A percentile compares a stretch with the other conserved stretches of the same genome.
Evolutionary conservation across 2,888 invertebrate genomes (phyloP).

Genomic region (Cantharis lateralis): DNA sequence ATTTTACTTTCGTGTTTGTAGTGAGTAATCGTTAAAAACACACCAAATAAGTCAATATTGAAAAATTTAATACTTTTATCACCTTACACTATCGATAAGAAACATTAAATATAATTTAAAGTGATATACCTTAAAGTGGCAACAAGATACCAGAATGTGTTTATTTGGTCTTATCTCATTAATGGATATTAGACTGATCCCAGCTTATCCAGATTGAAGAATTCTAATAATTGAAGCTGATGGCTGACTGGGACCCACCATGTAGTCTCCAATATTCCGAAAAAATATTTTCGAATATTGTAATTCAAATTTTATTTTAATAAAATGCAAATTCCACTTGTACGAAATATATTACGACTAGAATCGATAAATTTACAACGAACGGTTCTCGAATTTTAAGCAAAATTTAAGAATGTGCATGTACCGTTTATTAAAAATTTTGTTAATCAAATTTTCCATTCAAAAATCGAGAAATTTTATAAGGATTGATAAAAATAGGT

Average conservation of each 20-base stretch:
- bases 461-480: neutral
- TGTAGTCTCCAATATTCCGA: neutral
- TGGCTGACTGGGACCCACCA: neutral
- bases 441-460: neutral
- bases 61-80: neutral
- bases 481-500: neutral
- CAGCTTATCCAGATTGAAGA: neutral
- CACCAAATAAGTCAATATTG: neutral
- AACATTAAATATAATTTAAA: neutral
- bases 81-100: neutral
- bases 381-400: neutral
- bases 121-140: neutral
- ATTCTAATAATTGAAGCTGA: too few species aligned
- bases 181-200: neutral
- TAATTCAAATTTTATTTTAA: neutral
- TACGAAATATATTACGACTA: neutral
- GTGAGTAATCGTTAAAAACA: neutral
- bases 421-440: neutral
- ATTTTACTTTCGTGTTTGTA: neutral
- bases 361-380: neutral
- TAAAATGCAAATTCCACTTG: neutral
- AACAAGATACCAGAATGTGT: neutral
- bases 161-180: neutral
- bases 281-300: neutral
- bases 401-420: neutral